Conservation (phyloP, 2,113 vertebrate species). For the Bufo gargarizans region DNA sequence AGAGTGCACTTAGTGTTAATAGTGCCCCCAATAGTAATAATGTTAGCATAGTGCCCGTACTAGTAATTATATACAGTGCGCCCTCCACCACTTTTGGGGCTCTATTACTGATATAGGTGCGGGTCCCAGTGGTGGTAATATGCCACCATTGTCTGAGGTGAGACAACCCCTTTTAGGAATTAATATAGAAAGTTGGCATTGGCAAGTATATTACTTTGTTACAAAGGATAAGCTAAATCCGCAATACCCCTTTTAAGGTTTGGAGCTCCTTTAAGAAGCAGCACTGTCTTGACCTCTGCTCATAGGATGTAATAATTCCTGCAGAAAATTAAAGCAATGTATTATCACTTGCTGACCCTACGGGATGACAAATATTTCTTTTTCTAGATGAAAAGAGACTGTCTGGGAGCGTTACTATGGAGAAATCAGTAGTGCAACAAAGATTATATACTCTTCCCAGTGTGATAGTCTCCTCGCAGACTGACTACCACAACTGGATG, state of each 20-base stretch:
- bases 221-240: no score
- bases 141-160: no score
- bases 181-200: no score
- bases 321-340: background rate
- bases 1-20: no score
- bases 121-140: no score
- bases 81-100: no score
- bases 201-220: no score
- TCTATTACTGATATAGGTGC: no score
- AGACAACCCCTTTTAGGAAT: no score
- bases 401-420: slow-evolving; percentile 18
- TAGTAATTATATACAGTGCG: no score
- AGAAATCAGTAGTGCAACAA: slow-evolving; percentile 4
- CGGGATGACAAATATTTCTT: slow-evolving; percentile 13
- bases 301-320: background rate
- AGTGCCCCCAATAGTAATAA: no score
- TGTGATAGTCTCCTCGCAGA: slow-evolving; percentile 25
- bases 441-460: slow-evolving; percentile 36
- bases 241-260: background rate
- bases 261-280: background rate
- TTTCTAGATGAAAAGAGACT: slow-evolving; percentile 3
- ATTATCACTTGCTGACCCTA: slow-evolving; percentile 19
- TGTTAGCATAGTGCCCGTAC: no score
- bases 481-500: slow-evolving; percentile 21
- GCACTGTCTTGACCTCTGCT: background rate